Evolutionary conservation across 2,888 invertebrate species (phyloP).

Genomic region (Sinodicranocentrus sp.): DNA sequence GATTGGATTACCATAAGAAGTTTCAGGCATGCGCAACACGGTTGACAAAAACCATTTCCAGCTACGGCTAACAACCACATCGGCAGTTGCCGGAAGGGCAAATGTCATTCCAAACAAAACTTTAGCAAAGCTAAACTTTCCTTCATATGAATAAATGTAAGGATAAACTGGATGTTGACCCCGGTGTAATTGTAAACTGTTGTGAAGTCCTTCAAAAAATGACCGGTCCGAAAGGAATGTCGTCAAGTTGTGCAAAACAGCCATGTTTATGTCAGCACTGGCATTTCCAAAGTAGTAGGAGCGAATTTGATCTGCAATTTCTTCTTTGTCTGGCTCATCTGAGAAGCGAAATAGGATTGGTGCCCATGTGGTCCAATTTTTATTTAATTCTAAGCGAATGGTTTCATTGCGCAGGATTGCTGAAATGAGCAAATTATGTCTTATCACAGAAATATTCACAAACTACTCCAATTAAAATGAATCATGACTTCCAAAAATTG

Average conservation of each 20-base stretch:
- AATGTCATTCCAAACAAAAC: conserved; percentile 67
- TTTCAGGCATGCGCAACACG: conserved; percentile 43
- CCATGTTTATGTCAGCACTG: conserved; percentile 48
- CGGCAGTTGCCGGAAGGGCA: conserved; percentile 55
- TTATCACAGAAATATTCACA: not conserved
- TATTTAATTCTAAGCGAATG: conserved; percentile 62
- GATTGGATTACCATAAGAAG: conserved; percentile 43
- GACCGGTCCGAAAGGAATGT: conserved; percentile 67
- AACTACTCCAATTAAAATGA: no score
- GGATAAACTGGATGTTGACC: conserved; percentile 65
- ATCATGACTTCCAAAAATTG: no score
- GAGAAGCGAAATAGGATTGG: conserved; percentile 68
- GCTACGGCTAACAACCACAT: conserved; percentile 53
- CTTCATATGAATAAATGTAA: conserved; percentile 68
- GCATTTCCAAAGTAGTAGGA: conserved; percentile 68
- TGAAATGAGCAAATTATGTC: conserved; percentile 6
- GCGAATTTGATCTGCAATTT: conserved; percentile 62
- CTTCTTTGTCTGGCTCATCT: conserved; percentile 61
- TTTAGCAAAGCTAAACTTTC: conserved; percentile 69
- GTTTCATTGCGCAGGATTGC: conserved; percentile 66
- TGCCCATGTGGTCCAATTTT: conserved; percentile 65
- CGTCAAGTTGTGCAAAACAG: conserved; percentile 51
- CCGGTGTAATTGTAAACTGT: conserved; percentile 64
- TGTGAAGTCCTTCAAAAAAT: conserved; percentile 70
- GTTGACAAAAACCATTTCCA: conserved; percentile 57